Percentiles rank a stretch among this genome's conserved stretches.
phyloP scores from a whole-genome alignment of 2,113 vertebrate genomes.

The Rhagologus leucostigma region DNA sequence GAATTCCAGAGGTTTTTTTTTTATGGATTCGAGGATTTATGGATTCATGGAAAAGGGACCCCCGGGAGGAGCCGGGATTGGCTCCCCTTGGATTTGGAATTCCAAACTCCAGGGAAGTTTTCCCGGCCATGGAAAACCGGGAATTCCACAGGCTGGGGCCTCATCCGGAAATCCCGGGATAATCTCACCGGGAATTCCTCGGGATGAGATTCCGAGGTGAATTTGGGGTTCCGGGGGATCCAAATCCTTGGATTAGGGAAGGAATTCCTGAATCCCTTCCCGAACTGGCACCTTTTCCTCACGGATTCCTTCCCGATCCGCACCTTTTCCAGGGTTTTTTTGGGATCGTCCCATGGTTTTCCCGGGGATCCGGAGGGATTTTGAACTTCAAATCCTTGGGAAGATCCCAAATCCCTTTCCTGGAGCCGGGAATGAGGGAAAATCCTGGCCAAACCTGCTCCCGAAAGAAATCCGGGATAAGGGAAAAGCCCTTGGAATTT shows the following conservation, averaged over 20 bases:
- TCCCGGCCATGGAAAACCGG: neutral
- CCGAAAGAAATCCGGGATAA: neutral
- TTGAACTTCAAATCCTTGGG: neutral
- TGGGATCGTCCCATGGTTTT: neutral
- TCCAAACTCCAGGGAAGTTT: no score
- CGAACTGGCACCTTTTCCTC: neutral
- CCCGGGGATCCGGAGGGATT: neutral
- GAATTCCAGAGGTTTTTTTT: neutral
- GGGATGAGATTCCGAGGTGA: neutral
- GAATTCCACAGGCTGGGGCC: neutral
- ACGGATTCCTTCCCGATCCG: fast-evolving
- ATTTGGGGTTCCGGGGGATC: neutral
- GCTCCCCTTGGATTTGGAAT: neutral
- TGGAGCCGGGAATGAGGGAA: neutral
- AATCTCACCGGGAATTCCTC: neutral
- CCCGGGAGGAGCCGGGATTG: neutral
- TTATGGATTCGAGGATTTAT: neutral
- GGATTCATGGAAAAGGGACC: neutral
- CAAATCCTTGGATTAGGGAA: neutral
- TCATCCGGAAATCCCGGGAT: neutral
- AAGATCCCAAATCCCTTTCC: neutral
- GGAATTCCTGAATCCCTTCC: neutral
- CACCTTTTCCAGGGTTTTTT: neutral
- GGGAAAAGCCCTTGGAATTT: neutral
- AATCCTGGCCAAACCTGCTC: neutral